A percentile compares a stretch with the other conserved stretches of the same genome.
phyloP scores from a whole-genome alignment of 2,888 invertebrate species.

The Pandemis heparana region DNA sequence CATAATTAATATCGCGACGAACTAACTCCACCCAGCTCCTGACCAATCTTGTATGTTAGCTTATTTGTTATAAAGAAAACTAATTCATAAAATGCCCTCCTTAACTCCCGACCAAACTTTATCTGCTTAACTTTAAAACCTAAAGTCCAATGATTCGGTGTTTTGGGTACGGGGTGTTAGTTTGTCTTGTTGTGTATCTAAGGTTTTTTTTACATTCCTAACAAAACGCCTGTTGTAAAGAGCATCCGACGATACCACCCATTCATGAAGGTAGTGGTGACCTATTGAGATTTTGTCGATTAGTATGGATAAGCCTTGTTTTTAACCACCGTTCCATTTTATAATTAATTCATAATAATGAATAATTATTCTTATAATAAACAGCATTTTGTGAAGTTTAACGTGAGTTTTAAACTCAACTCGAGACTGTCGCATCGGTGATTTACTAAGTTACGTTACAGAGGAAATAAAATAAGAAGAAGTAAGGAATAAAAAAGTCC shows the following conservation, averaged over 20 bases:
- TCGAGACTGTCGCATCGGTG: no score
- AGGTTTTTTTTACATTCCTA: conserved; percentile 85
- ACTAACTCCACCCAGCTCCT: conserved; percentile 79
- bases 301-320: conserved; percentile 61
- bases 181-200: conserved; percentile 80
- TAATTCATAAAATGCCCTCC: conserved; percentile 40
- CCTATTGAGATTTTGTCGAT: conserved; percentile 78
- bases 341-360: conserved; percentile 13
- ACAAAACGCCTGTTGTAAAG: conserved; percentile 85
- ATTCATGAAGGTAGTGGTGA: conserved; percentile 84
- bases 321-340: conserved; percentile 7
- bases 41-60: conserved; percentile 72
- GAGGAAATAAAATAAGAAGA: no score
- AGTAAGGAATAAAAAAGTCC: no score
- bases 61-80: conserved; percentile 66
- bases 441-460: no score
- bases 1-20: conserved; percentile 84
- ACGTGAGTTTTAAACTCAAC: no score
- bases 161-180: conserved; percentile 56
- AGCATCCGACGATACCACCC: conserved; percentile 84
- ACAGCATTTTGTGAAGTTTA: not conserved
- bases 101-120: conserved; percentile 24
- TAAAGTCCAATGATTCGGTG: conserved; percentile 45
- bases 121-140: conserved; percentile 49
- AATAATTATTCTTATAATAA: not conserved